These are phyloP conservation scores for Diplodus sargus DNA, from an alignment of 2,797 vertebrate genomes.

Conservation along the genomic window DNA sequence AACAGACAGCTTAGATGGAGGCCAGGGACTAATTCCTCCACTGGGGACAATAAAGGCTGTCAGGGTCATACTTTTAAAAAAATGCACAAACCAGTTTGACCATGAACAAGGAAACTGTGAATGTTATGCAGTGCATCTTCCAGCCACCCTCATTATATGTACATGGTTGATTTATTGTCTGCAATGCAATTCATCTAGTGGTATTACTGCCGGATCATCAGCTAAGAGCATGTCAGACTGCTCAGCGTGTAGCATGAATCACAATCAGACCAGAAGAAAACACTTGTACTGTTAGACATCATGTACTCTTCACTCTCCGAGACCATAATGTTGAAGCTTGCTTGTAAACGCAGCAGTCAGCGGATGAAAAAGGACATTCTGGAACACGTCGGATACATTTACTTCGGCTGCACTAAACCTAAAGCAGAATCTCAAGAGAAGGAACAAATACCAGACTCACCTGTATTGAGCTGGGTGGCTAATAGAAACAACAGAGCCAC, in stretches of 20 bases:
- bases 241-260: constrained; percentile 14
- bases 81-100: constrained; percentile 37
- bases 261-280: constrained; percentile 13
- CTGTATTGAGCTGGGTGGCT: constrained; percentile 65
- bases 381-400: neutral
- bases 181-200: constrained; percentile 32
- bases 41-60: constrained; percentile 19
- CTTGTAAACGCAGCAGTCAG: neutral
- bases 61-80: constrained; percentile 8
- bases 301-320: neutral
- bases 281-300: constrained; percentile 6
- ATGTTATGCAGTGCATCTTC: constrained; percentile 35
- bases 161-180: constrained; percentile 36
- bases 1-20: constrained; percentile 36
- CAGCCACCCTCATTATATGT: constrained; percentile 32
- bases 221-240: constrained; percentile 10
- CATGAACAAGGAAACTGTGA: constrained; percentile 25
- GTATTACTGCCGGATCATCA: constrained; percentile 39
- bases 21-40: constrained; percentile 39
- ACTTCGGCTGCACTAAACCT: neutral
- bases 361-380: neutral
- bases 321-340: neutral
- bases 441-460: constrained; percentile 70
- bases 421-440: neutral
- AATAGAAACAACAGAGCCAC: constrained; percentile 63